phyloP scores from a whole-genome alignment of 2,113 vertebrate genomes.

The Cairina moschata region DNA sequence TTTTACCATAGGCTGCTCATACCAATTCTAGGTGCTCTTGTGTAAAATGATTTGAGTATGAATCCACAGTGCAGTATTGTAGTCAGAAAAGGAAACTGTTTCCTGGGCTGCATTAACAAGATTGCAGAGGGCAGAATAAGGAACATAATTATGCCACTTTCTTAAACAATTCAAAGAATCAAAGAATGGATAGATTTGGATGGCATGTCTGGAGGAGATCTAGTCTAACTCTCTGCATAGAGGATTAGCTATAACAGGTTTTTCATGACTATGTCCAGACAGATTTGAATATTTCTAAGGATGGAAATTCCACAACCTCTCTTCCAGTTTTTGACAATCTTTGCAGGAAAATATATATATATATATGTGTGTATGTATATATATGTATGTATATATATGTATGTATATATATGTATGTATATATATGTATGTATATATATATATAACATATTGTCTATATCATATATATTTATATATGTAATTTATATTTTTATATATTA shows the following conservation, averaged over 20 bases:
- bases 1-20: background rate
- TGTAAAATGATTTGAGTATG: background rate
- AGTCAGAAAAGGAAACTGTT: background rate
- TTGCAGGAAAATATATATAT: background rate
- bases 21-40: background rate
- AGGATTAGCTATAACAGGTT: background rate
- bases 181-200: rapidly evolving
- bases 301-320: background rate
- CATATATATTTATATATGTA: too few relatives aligned
- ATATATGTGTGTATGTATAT: too few relatives aligned
- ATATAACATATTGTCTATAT: too few relatives aligned
- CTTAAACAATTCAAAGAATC: background rate
- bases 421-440: too few relatives aligned
- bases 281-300: background rate
- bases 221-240: background rate
- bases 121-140: background rate
- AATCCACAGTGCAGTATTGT: background rate
- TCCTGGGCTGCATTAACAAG: background rate
- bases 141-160: background rate
- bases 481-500: too few relatives aligned
- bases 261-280: background rate
- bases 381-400: too few relatives aligned
- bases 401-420: too few relatives aligned
- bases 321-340: background rate
- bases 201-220: background rate